Conservation (phyloP, 2,888 invertebrate species). For the Epirrita christyi region DNA sequence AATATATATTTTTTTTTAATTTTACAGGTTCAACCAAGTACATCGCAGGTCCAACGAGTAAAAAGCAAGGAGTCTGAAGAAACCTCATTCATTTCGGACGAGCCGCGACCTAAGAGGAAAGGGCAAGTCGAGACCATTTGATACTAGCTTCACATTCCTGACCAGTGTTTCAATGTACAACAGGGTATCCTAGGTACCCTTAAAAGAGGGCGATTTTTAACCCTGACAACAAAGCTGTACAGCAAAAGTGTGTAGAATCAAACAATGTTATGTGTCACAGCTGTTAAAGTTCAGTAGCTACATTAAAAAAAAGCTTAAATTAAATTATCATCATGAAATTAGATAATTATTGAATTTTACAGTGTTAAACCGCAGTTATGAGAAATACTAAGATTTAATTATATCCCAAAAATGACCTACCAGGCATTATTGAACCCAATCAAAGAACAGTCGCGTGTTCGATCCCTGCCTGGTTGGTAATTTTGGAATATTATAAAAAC, state of each 20-base stretch:
- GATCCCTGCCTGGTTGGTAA: no score
- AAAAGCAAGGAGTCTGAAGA: constrained; percentile 86
- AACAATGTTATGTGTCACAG: neutral
- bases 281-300: no score
- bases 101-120: constrained; percentile 81
- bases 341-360: no score
- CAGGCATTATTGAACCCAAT: no score
- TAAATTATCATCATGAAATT: no score
- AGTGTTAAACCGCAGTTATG: no score
- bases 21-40: constrained; percentile 62
- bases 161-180: constrained; percentile 4
- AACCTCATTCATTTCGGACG: constrained; percentile 90
- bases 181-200: neutral
- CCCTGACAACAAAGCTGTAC: neutral
- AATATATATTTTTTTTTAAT: neutral
- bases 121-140: constrained; percentile 87
- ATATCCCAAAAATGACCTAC: no score
- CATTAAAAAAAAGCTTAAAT: no score
- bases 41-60: constrained; percentile 56
- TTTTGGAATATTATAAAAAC: no score
- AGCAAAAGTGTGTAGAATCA: neutral
- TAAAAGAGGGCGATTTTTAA: neutral
- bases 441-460: no score
- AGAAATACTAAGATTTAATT: no score
- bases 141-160: constrained; percentile 60